A percentile compares a stretch with the other conserved stretches of the same genome.
Evolutionary conservation across 1,140 invertebrate genomes (phyloP).

Genomic region (Musca vetustissima): DNA sequence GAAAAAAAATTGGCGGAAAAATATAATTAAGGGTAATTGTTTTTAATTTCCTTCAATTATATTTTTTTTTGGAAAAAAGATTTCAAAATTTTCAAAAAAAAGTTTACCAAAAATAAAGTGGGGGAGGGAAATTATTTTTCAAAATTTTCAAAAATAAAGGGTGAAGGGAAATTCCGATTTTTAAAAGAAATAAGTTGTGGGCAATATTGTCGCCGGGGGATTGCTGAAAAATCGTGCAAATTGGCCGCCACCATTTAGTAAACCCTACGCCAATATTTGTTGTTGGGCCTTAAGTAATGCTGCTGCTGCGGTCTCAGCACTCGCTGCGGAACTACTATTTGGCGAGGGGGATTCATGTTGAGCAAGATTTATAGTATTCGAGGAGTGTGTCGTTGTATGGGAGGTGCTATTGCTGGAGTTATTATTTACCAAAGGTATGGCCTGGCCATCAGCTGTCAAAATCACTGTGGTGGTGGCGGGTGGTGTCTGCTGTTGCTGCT

Average conservation of each 20-base stretch:
- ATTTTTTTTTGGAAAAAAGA: no score
- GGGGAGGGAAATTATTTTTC: no score
- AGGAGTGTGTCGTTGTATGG: no score
- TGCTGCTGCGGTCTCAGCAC: constrained; percentile 40
- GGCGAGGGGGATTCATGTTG: background rate
- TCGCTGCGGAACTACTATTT: constrained; percentile 23
- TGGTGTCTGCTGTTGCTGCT: background rate
- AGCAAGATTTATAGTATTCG: background rate
- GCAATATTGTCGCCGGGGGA: constrained; percentile 47
- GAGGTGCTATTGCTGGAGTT: constrained; percentile 3
- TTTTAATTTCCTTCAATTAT: no score
- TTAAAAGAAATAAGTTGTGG: constrained; percentile 53
- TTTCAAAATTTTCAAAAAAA: no score
- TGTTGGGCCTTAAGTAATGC: constrained; percentile 34
- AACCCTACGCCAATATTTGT: constrained; percentile 43
- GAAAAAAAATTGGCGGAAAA: no score
- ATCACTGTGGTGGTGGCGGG: constrained; percentile 34
- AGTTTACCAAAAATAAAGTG: no score
- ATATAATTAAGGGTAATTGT: no score
- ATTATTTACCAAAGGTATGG: constrained; percentile 43
- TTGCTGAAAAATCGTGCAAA: constrained; percentile 55
- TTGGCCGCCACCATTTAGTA: constrained; percentile 49
- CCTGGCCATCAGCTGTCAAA: constrained; percentile 46
- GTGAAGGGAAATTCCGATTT: background rate
- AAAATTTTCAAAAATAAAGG: no score